Percentiles rank a stretch among this genome's conserved stretches.
Conservation (phyloP, 2,888 invertebrate genomes). For the Coremacera marginata region DNA sequence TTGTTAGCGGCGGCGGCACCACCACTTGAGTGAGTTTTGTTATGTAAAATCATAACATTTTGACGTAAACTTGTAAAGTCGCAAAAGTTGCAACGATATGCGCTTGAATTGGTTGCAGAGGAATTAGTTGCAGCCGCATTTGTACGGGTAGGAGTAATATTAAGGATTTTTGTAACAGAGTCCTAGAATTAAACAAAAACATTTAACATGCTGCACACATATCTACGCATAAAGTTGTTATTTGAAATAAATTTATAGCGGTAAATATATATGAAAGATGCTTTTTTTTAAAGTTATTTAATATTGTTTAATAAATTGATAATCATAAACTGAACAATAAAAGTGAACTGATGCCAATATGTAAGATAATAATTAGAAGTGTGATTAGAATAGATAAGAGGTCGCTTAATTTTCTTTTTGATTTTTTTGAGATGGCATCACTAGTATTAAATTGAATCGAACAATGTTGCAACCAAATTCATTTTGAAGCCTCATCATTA, state of each 20-base stretch:
- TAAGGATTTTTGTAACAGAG: constrained; percentile 55
- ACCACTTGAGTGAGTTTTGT: constrained; percentile 74
- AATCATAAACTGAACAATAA: no score
- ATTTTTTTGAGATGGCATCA: no score
- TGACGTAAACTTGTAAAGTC: constrained; percentile 77
- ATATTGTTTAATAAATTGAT: no score
- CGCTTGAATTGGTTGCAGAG: constrained; percentile 31
- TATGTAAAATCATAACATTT: constrained; percentile 81
- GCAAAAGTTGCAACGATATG: constrained; percentile 76
- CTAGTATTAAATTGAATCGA: no score
- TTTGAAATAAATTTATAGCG: background rate
- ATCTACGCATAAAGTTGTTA: background rate
- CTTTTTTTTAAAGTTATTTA: no score
- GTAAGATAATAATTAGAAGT: no score
- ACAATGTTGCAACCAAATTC: no score
- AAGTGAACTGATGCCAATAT: no score
- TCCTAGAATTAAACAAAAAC: constrained; percentile 46
- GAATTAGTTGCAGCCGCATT: constrained; percentile 5
- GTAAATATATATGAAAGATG: no score
- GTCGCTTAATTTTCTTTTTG: no score
- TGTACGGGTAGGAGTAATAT: constrained; percentile 50
- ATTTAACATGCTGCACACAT: constrained; percentile 1
- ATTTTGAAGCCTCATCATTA: no score
- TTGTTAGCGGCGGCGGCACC: background rate
- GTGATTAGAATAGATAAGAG: no score